phyloP scores from a whole-genome alignment of 2,113 vertebrate genomes.

The Grantiella picta region DNA sequence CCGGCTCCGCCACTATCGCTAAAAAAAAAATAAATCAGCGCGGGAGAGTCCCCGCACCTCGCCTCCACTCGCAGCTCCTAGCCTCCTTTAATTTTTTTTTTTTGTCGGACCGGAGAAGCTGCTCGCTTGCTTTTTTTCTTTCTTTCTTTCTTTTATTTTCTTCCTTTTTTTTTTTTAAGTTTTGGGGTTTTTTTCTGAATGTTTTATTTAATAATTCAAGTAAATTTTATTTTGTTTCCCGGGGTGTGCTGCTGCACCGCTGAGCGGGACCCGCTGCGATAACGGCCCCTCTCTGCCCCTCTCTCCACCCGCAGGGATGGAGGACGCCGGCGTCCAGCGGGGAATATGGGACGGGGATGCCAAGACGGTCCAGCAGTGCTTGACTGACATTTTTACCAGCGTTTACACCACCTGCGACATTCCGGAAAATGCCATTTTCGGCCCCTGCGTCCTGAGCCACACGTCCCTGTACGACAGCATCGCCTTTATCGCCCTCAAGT shows the following conservation, averaged over 20 bases:
- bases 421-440: constrained; percentile 94
- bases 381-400: constrained; percentile 97
- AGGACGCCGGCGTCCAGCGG: constrained; percentile 86
- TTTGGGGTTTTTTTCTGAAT: neutral
- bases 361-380: constrained; percentile 94
- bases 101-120: neutral
- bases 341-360: constrained; percentile 91
- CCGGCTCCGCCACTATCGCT: neutral
- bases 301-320: constrained; percentile 76
- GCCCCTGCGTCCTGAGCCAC: constrained; percentile 93
- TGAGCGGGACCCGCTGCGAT: neutral
- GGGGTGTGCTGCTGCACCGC: neutral
- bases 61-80: neutral
- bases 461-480: constrained; percentile 98
- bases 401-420: constrained; percentile 97
- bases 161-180: neutral
- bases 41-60: neutral
- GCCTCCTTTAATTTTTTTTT: neutral
- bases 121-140: neutral
- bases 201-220: neutral
- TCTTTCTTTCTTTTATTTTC: no score
- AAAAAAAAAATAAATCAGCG: neutral
- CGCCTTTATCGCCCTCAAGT: constrained; percentile 95
- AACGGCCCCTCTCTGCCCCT: neutral
- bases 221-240: neutral